Base-by-base conservation (phyloP, 1,140 invertebrate genomes). In the Onthophagus taurus region DNA sequence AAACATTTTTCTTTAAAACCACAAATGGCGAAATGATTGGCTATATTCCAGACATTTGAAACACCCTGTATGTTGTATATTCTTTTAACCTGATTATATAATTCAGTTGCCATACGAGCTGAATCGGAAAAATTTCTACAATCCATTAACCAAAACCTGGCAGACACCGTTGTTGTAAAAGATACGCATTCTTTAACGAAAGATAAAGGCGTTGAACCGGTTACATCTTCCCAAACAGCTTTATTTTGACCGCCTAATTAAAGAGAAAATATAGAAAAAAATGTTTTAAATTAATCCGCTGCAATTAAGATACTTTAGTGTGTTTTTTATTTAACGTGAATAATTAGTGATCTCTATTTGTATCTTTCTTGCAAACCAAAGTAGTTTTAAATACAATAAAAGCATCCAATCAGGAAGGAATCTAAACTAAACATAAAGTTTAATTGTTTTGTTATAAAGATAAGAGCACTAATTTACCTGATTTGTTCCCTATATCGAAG, bases 201-300 rank as follows among this genome's bases (percentile, higher is more conserved):
- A 2, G 89, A 91, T 39, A 97, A 72, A 17, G 91, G 90, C 12
- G 92, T 96, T 31, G 88, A 91, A 26, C 90, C 91, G 17, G 93
- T 97, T 20, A 97, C 92, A 66, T 97, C 93, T 69, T 97, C 93
- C 93, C 93, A 97, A 54, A 94, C 87, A 24, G 94, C 92, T 59
- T 90, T 83, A 47, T 87, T 85, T 58, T 89, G 85, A 42, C 91
- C 91, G 50, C 90, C 91, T 93, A 41, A 41, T 3, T 17, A 24
- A 24, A 41, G n/a, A n/a, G 6, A 26, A 26, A 29, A 8, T 37
- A 21, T 37, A 13, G 2, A 37, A n/a, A 23, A 12, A 8, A 37
- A 3, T n/a, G n/a, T n/a, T n/a, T n/a, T n/a, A n/a, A n/a, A n/a
- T n/a, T n/a, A n/a, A n/a, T n/a, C n/a, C n/a, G n/a, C n/a, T n/a